These are phyloP conservation scores for Gephyroberyx darwinii DNA, from an alignment of 2,797 vertebrate genomes.

Conservation along the genomic window DNA sequence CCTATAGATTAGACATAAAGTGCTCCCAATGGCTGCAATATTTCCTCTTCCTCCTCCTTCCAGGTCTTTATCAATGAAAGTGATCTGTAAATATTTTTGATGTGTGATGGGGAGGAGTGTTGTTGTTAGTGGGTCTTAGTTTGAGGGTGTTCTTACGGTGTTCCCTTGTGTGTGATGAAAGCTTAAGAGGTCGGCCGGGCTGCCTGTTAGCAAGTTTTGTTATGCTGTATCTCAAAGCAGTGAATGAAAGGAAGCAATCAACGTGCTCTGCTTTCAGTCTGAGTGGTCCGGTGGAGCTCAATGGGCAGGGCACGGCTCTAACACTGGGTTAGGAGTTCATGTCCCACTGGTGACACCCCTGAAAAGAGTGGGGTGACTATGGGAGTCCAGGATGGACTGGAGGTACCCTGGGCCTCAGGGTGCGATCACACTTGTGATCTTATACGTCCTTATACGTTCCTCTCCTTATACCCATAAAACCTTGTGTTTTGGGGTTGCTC, in stretches of 20 bases:
- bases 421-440: too few species aligned
- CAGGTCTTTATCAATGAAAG: slow-evolving; percentile 48
- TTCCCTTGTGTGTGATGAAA: slow-evolving; percentile 59
- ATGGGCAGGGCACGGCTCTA: background rate
- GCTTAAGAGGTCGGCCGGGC: slow-evolving; percentile 49
- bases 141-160: background rate
- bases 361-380: background rate
- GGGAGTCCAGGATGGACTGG: background rate
- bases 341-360: slow-evolving; percentile 33
- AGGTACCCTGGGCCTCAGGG: too few species aligned
- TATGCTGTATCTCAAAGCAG: slow-evolving; percentile 32
- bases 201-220: slow-evolving; percentile 40
- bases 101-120: slow-evolving; percentile 25
- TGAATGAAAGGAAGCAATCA: slow-evolving; percentile 66
- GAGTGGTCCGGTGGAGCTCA: slow-evolving; percentile 7
- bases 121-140: slow-evolving; percentile 26
- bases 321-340: slow-evolving; percentile 1
- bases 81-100: slow-evolving; percentile 46
- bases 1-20: slow-evolving; percentile 50
- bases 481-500: too few species aligned
- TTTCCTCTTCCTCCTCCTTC: slow-evolving; percentile 24
- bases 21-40: slow-evolving; percentile 23
- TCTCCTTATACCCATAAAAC: too few species aligned
- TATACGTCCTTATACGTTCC: too few species aligned
- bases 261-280: slow-evolving; percentile 25